Percentiles rank a stretch among this genome's conserved stretches.
phyloP scores from a whole-genome alignment of 2,888 invertebrate species.

The Drosophila setosimentum region DNA sequence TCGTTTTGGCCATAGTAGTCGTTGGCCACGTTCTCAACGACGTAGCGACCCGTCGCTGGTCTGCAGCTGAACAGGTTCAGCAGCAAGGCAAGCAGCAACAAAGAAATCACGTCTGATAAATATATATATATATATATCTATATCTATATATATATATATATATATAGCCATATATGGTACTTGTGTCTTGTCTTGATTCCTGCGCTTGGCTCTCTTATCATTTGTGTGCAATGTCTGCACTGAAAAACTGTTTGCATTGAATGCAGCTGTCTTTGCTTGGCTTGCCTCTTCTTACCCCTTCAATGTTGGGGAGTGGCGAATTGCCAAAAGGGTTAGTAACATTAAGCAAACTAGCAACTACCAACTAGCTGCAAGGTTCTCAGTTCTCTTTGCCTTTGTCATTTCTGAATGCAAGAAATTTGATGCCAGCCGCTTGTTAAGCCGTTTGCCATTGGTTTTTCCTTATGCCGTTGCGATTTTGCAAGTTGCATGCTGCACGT shows the following conservation, averaged over 20 bases:
- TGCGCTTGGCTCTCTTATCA: conserved; percentile 63
- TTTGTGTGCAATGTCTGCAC: conserved; percentile 48
- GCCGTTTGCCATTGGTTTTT: conserved; percentile 52
- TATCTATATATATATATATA: conserved; percentile 11
- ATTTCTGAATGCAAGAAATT: conserved; percentile 76
- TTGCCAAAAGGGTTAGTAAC: conserved; percentile 52
- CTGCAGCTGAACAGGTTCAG: conserved; percentile 73
- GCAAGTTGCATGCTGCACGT: conserved; percentile 24
- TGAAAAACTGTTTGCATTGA: conserved; percentile 44
- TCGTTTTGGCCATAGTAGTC: conserved; percentile 56
- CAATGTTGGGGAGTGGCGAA: not conserved
- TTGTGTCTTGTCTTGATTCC: conserved; percentile 59
- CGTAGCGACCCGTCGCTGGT: conserved; percentile 31
- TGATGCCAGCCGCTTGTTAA: conserved; percentile 78
- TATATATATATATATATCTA: conserved; percentile 41
- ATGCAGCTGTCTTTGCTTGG: conserved; percentile 23
- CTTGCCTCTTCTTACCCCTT: not conserved
- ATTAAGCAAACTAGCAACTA: conserved; percentile 56
- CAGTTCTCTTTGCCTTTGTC: conserved; percentile 58
- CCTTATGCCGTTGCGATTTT: conserved; percentile 30
- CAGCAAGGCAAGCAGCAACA: conserved; percentile 34
- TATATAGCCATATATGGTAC: conserved; percentile 30
- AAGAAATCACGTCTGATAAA: conserved; percentile 73
- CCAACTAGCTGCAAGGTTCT: conserved; percentile 27
- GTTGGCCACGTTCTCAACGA: conserved; percentile 59